A percentile compares a stretch with the other conserved stretches of the same genome.
Conservation (phyloP, 2,888 invertebrate species). For the Pomacea canaliculata region DNA sequence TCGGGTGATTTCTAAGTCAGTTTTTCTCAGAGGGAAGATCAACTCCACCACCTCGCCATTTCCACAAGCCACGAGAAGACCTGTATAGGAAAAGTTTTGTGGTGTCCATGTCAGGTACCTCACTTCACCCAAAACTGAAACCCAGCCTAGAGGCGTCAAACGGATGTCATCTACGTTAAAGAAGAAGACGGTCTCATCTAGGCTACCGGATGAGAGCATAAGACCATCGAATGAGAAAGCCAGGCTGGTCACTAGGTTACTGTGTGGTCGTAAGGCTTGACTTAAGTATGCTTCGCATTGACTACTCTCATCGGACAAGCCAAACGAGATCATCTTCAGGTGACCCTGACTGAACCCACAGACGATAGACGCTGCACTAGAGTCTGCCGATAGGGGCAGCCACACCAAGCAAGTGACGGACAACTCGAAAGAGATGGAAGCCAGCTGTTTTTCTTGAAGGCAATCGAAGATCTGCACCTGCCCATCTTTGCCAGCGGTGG, state of each 20-base stretch:
- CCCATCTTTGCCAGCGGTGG: slow-evolving; percentile 28
- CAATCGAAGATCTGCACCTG: slow-evolving; percentile 29
- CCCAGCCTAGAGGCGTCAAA: slow-evolving; percentile 24
- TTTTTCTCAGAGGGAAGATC: no score
- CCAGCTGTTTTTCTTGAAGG: slow-evolving; percentile 16
- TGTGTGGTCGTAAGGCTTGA: slow-evolving; percentile 27
- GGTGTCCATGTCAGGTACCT: slow-evolving; percentile 17
- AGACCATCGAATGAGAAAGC: slow-evolving; percentile 10
- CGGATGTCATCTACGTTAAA: slow-evolving; percentile 11
- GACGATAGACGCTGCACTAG: slow-evolving; percentile 8
- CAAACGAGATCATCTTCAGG: slow-evolving; percentile 22
- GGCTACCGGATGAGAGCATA: slow-evolving; percentile 23
- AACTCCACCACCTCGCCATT: slow-evolving; percentile 3
- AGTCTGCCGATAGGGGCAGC: slow-evolving; percentile 13
- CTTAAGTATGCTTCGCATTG: slow-evolving; percentile 1
- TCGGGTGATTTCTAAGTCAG: no score
- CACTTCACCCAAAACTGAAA: slow-evolving; percentile 20
- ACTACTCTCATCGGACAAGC: not conserved
- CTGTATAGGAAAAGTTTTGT: not conserved
- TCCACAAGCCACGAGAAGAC: slow-evolving; percentile 10
- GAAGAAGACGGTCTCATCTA: slow-evolving; percentile 30
- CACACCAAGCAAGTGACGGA: slow-evolving; percentile 22
- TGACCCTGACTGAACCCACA: slow-evolving; percentile 29
- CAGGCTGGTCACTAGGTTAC: slow-evolving; percentile 7
- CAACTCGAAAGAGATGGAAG: slow-evolving; percentile 7